Percentiles rank a stretch among this genome's conserved stretches.
Evolutionary conservation across 2,888 invertebrate genomes (phyloP).

Genomic region (Gibbula magus): DNA sequence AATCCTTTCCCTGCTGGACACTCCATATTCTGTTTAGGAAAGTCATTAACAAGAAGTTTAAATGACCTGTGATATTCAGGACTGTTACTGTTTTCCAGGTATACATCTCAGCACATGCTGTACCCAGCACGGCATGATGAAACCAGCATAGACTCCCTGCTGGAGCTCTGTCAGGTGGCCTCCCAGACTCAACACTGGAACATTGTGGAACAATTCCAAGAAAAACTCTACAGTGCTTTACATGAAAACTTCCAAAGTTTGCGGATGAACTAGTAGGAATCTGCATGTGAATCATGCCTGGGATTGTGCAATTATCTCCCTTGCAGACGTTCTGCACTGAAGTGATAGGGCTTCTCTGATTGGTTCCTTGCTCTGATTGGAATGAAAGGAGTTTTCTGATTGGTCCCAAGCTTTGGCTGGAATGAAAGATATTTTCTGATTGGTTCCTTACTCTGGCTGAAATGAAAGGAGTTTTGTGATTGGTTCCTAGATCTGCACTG

Average conservation of each 20-base stretch:
- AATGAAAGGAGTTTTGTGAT: no score
- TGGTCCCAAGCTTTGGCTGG: no score
- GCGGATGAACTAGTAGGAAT: slow-evolving; percentile 7
- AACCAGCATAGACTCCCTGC: slow-evolving; percentile 24
- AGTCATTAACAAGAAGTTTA: no score
- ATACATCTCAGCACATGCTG: slow-evolving; percentile 36
- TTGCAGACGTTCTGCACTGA: slow-evolving; percentile 1
- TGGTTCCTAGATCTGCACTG: no score
- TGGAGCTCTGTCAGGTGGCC: slow-evolving; percentile 32
- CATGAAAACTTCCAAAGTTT: background rate
- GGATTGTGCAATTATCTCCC: slow-evolving; percentile 11
- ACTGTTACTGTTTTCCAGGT: background rate
- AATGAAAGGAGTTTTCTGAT: no score
- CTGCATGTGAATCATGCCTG: background rate
- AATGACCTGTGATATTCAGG: no score
- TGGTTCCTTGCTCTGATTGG: background rate
- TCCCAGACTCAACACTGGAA: slow-evolving; percentile 29
- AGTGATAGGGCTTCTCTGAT: background rate
- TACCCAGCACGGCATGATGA: slow-evolving; percentile 30
- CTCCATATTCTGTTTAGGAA: no score
- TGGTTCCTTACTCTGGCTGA: no score
- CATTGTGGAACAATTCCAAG: slow-evolving; percentile 16
- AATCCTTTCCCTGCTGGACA: no score
- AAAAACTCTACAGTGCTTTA: background rate
- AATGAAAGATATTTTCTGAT: no score